A percentile compares a stretch with the other conserved stretches of the same genome.
Conservation (phyloP, 2,113 vertebrate species). For the Xyrauchen texanus region DNA sequence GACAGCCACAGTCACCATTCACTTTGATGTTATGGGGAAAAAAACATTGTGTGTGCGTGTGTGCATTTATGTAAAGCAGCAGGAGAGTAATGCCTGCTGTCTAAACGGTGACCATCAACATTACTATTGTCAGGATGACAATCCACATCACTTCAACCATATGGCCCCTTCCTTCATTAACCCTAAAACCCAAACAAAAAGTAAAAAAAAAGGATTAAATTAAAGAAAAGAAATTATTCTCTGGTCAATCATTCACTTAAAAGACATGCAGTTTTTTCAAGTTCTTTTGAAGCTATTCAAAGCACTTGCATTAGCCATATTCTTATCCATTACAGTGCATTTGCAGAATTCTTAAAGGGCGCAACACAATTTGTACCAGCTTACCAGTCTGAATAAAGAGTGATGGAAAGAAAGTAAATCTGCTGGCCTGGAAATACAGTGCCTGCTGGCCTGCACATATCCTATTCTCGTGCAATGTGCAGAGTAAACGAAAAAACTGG, state of each 20-base stretch:
- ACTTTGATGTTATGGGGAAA: too few relatives aligned
- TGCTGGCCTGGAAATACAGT: slow-evolving; percentile 41
- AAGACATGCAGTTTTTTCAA: background rate
- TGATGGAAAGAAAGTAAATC: slow-evolving; percentile 20
- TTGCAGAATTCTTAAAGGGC: slow-evolving; percentile 24
- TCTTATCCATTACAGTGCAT: slow-evolving; percentile 28
- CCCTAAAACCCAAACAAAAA: background rate
- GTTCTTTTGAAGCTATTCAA: slow-evolving; percentile 18
- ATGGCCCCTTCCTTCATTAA: background rate
- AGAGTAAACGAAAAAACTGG: slow-evolving; percentile 24
- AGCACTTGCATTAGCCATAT: slow-evolving; percentile 20
- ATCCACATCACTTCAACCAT: slow-evolving; percentile 21
- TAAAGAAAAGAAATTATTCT: background rate
- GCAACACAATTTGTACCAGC: slow-evolving; percentile 22
- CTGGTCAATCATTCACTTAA: background rate
- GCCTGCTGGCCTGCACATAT: slow-evolving; percentile 33
- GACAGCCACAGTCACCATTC: too few relatives aligned
- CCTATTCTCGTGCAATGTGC: slow-evolving; percentile 17
- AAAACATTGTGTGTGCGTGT: background rate
- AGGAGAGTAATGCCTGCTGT: slow-evolving; percentile 11
- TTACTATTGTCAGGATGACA: slow-evolving; percentile 7
- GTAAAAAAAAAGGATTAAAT: background rate
- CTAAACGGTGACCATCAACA: slow-evolving; percentile 19
- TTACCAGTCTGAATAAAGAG: slow-evolving; percentile 24
- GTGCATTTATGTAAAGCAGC: slow-evolving; percentile 6